Base-by-base conservation (phyloP, 2,113 vertebrate genomes). In the Eurypyga helias region DNA sequence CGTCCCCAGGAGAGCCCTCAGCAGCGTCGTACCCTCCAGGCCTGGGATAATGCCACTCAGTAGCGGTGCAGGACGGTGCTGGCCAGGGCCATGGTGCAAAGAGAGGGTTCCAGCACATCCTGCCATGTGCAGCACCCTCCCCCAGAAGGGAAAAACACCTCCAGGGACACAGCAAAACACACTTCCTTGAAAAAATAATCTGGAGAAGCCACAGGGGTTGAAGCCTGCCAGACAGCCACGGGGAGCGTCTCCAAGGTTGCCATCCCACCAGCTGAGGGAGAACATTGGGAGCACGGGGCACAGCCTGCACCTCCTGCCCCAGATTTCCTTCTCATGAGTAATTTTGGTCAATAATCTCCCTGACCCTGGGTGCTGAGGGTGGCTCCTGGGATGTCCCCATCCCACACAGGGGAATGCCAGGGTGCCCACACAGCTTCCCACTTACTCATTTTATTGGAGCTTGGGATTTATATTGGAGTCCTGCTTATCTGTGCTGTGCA, bases 11-110 rank as follows among this genome's bases (percentile, higher is more conserved):
- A 21, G 14, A 43, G 51, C 10, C 58, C 51, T 33, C 54, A 2
- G 2, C 61, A 76, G 65, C 34, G 13, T 12, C 4, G 0, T 1
- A 6, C 17, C 0, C 0, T 28, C n/a, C 57, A 62, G 70, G 51
- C 41, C 36, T 48, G 61, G 51, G 13, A 26, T 7, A 62, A 41
- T 18, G 9, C 1, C 1, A n/a, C 70, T 17, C 46, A 8, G 46
- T 8, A 7, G 36, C 36, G 58, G 41, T 8, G 1, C 6, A 16
- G 46, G 14, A 49, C 0, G 6, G 8, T 5, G 66, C 83, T 82
- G 76, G 43, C 65, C 31, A 15, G 60, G 81, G 36, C 24, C 2
- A 1, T 0, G 0, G 36, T 5, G 49, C 69, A 51, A 38, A 46
- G n/a, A 1, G 11, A 57, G 83, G 57, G 66, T 41, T 88, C 55